Evolutionary conservation across 2,113 vertebrate species (phyloP), one percentile per base, ranked within the genome.

Genomic region (Carassius gibelio): DNA sequence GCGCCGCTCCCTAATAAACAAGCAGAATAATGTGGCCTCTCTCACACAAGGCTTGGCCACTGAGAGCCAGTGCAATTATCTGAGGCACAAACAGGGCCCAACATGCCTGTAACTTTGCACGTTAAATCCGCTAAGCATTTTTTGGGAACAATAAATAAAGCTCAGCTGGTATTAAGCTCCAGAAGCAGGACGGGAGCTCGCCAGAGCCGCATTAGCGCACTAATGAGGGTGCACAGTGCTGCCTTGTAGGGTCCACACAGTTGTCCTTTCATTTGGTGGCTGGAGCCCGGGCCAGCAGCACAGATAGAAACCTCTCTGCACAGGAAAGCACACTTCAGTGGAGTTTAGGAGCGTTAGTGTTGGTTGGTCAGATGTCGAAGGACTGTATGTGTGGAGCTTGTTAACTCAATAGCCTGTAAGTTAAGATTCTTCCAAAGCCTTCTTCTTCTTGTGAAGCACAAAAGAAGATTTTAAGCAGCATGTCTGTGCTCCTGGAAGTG

Each of bases 111-210:
- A 93, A 94, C 93, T 87, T 90, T 92, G 94, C 91, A 94, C 91
- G 88, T 94, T 93, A 92, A 94, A 92, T 92, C 93, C 91, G 90
- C 82, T 92, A 93, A 94, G 92, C 90, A 92, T 75, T 94, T 94
- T 94, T 91, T 91, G 90, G 85, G 90, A 94, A 93, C 92, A 94
- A 94, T 94, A 95, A 95, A 95, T 95, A 94, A 94, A 94, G 94
- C 93, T 92, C 90, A 93, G 91, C 91, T 91, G 90, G 94, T 88
- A 93, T 94, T 94, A 94, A 94, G 92, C 93, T 94, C 87, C 91
- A 89, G 87, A 90, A 93, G 90, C 88, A 84, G 87, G 91, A 92
- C 90, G 92, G 92, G 91, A 87, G 88, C 90, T 89, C 92, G 93
- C 91, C 94, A 94, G 90, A 93, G 89, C 71, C 90, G 92, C 90